Conservation (phyloP, 2,888 invertebrate genomes). For the Bursaphelenchus okinawaensis region DNA sequence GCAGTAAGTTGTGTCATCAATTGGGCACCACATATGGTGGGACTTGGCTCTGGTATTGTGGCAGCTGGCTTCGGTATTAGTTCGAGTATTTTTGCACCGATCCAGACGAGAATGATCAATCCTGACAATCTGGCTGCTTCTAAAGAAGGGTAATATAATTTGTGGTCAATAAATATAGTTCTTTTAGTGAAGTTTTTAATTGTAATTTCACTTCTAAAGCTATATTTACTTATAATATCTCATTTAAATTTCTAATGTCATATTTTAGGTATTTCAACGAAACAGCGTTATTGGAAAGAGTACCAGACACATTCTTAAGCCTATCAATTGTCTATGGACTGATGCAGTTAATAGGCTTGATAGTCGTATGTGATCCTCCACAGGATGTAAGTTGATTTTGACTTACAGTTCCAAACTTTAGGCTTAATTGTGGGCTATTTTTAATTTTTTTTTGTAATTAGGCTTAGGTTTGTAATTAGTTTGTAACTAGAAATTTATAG, state of each 20-base stretch:
- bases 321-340: constrained; percentile 45
- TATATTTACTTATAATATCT: background rate
- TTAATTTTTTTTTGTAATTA: background rate
- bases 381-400: constrained; percentile 33
- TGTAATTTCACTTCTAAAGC: background rate
- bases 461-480: constrained; percentile 10
- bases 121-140: constrained; percentile 45
- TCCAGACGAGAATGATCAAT: constrained; percentile 53
- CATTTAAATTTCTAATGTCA: no score
- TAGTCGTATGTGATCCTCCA: constrained; percentile 55
- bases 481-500: background rate
- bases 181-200: no score
- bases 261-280: constrained; percentile 34
- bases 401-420: constrained; percentile 2
- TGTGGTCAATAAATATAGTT: background rate
- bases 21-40: constrained; percentile 56
- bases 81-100: constrained; percentile 55
- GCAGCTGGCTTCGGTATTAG: constrained; percentile 56
- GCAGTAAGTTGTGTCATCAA: constrained; percentile 54
- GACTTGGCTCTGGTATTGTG: constrained; percentile 51
- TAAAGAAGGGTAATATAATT: constrained; percentile 41
- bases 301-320: constrained; percentile 42
- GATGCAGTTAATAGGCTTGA: constrained; percentile 50
- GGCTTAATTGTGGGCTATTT: background rate
- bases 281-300: constrained; percentile 29